phyloP scores from a whole-genome alignment of 2,113 vertebrate species.

The Micronisus gabar region DNA sequence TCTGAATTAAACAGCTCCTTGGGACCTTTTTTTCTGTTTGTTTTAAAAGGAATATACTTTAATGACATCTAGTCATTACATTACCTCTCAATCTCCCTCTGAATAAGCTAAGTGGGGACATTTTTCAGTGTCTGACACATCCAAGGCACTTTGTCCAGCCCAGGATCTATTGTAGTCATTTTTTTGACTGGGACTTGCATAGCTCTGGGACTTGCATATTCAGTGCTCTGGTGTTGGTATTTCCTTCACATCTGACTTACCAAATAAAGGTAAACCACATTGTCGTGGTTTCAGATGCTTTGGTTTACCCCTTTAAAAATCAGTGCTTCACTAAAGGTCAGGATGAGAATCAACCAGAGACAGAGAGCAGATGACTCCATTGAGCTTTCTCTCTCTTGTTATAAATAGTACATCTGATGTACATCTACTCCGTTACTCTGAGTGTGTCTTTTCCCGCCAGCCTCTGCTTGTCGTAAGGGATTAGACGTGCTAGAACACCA shows the following conservation, averaged over 20 bases:
- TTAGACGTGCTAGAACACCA: not conserved
- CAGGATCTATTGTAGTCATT: not conserved
- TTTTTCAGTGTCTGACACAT: not conserved
- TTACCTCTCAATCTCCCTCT: not conserved
- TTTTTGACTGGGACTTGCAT: not conserved
- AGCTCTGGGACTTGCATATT: not conserved
- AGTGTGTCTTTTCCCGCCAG: not conserved
- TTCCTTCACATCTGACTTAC: not conserved
- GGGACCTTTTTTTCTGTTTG: not conserved
- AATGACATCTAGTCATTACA: not conserved
- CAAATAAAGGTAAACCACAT: not conserved
- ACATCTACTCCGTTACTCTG: not conserved
- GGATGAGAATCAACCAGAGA: not conserved
- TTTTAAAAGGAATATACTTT: not conserved
- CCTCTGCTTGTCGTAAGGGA: not conserved
- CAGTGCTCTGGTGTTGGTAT: not conserved
- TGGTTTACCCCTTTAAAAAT: not conserved
- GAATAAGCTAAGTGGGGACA: not conserved
- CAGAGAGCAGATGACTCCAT: not conserved
- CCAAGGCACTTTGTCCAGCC: not conserved
- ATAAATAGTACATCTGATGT: not conserved
- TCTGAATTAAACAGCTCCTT: not conserved
- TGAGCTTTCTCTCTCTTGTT: not conserved
- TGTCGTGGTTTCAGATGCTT: too few species aligned
- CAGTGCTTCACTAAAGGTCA: not conserved